phyloP scores from a whole-genome alignment of 64 coral and sea anemone species.

The Cladopsammia gracilis region DNA sequence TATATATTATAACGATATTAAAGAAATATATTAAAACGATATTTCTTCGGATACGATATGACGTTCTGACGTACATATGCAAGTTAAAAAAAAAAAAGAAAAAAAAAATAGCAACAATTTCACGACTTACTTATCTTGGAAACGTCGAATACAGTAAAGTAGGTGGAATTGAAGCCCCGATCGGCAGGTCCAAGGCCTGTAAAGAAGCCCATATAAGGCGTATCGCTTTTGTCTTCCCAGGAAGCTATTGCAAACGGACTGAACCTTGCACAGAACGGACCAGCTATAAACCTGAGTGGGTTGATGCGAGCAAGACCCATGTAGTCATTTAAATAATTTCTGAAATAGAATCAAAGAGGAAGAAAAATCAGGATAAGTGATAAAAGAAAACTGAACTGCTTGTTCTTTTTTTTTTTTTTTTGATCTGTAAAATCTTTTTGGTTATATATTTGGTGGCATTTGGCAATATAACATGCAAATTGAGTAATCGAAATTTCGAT shows the following conservation, averaged over 20 bases:
- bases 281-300: background rate
- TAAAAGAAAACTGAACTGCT: no score
- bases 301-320: background rate
- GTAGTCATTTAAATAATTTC: slow-evolving; percentile 15
- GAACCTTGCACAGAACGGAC: slow-evolving; percentile 8
- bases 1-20: no score
- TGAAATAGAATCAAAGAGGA: background rate
- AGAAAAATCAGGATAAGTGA: background rate
- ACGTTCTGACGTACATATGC: no score
- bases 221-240: background rate
- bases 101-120: no score
- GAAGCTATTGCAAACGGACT: background rate
- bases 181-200: background rate
- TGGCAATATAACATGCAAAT: no score
- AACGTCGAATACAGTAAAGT: background rate
- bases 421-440: no score
- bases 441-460: no score
- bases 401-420: no score
- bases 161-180: slow-evolving; percentile 2
- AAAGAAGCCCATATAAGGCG: background rate
- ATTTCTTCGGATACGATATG: no score
- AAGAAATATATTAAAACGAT: no score
- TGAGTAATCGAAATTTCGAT: no score
- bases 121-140: slow-evolving; percentile 24
- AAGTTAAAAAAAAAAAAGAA: no score